A percentile compares a stretch with the other conserved stretches of the same genome.
Conservation (phyloP, 2,113 vertebrate genomes). For the Gnathonemus longibarbis region DNA sequence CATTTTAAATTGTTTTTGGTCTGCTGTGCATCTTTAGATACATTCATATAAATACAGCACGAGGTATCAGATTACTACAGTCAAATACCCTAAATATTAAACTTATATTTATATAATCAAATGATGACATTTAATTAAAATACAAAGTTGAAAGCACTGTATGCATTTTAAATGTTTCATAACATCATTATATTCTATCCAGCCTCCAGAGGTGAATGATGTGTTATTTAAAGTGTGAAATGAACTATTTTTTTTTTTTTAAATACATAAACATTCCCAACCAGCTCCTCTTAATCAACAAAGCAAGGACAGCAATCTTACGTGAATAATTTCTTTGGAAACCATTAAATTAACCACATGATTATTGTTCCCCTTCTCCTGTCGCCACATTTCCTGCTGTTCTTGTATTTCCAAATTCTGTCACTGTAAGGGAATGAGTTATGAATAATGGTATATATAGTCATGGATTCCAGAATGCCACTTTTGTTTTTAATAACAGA, state of each 20-base stretch:
- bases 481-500: neutral
- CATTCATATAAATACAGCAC: neutral
- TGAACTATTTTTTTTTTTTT: neutral
- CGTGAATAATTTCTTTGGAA: conserved; percentile 17
- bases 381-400: conserved; percentile 25
- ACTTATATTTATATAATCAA: neutral
- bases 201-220: neutral
- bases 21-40: neutral
- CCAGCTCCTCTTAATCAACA: neutral
- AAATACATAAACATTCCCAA: neutral
- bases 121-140: neutral
- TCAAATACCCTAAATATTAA: neutral
- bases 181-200: neutral
- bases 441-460: neutral
- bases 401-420: conserved; percentile 24
- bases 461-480: neutral
- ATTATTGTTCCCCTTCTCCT: conserved; percentile 28
- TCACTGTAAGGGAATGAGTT: conserved; percentile 15
- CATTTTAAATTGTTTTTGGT: neutral
- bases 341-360: conserved; percentile 41
- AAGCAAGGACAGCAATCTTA: neutral
- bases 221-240: neutral
- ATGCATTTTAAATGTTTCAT: neutral
- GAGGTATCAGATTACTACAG: neutral
- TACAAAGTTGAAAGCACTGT: neutral